Conservation (phyloP, 2,113 vertebrate species). For the Syrrhaptes paradoxus region DNA sequence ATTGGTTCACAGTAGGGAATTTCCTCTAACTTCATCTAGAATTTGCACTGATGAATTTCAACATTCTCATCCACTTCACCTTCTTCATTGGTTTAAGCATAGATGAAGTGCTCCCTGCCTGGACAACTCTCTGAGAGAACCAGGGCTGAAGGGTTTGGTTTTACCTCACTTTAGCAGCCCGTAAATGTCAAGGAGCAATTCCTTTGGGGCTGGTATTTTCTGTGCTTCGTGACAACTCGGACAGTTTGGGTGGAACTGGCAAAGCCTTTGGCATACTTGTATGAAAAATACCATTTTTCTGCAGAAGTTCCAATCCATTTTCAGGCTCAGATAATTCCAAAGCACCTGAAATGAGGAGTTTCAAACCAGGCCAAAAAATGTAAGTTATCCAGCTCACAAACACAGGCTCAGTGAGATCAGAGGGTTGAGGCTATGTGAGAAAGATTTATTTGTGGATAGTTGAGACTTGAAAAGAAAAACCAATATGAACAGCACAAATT, state of each 20-base stretch:
- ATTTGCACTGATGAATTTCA: neutral
- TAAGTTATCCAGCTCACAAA: neutral
- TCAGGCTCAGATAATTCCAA: constrained; percentile 24
- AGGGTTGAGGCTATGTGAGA: neutral
- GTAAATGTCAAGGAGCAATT: constrained; percentile 27
- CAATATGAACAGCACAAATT: neutral
- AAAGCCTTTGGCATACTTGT: neutral
- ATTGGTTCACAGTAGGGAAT: neutral
- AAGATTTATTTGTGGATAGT: neutral
- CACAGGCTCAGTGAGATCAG: neutral
- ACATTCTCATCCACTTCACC: neutral
- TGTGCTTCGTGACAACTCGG: constrained; percentile 23
- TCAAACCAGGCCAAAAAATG: neutral
- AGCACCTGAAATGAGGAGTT: neutral
- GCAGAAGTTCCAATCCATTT: constrained; percentile 1
- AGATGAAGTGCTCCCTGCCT: neutral
- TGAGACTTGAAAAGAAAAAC: neutral
- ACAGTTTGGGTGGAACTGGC: neutral
- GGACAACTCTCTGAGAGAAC: neutral
- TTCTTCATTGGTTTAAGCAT: neutral
- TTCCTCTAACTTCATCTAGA: neutral
- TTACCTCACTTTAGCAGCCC: neutral
- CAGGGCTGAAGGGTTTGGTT: neutral
- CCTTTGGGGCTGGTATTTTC: constrained; percentile 23
- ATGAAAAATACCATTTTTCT: constrained; percentile 22